Evolutionary conservation across 2,797 vertebrate genomes (phyloP).

Genomic region (Sorex maritimensis): DNA sequence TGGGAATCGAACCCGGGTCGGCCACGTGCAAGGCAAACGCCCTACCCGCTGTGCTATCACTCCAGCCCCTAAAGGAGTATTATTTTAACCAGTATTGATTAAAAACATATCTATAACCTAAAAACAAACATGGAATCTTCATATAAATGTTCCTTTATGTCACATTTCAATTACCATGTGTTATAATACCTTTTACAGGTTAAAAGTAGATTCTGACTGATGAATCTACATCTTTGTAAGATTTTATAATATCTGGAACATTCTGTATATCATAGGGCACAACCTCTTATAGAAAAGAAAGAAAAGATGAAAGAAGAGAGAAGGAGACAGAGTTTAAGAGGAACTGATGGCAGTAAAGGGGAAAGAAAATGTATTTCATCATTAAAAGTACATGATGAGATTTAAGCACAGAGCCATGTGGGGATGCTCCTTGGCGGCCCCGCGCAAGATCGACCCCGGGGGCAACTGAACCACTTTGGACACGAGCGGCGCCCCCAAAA

Average conservation of each 20-base stretch:
- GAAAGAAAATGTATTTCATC: background rate
- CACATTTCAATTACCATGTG: background rate
- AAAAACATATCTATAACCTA: background rate
- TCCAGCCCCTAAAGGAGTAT: too few species aligned
- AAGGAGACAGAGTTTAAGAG: background rate
- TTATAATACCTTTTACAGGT: background rate
- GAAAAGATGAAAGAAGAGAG: background rate
- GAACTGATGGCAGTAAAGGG: background rate
- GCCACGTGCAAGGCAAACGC: too few species aligned
- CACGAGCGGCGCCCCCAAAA: too few species aligned
- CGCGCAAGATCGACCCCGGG: too few species aligned
- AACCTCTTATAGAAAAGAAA: background rate
- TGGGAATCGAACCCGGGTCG: too few species aligned
- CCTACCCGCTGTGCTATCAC: too few species aligned
- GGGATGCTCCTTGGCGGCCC: too few species aligned
- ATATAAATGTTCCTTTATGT: conserved; percentile 22
- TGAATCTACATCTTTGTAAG: background rate
- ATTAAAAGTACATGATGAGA: background rate
- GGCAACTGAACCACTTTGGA: too few species aligned
- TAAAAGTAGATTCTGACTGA: conserved; percentile 12
- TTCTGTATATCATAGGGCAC: background rate
- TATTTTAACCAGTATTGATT: background rate
- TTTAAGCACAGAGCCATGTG: too few species aligned
- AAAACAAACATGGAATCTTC: conserved; percentile 28
- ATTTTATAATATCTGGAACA: background rate